Percentiles rank a stretch among this genome's conserved stretches.
Evolutionary conservation across 2,888 invertebrate species (phyloP).

Genomic region (Acleris holmiana): DNA sequence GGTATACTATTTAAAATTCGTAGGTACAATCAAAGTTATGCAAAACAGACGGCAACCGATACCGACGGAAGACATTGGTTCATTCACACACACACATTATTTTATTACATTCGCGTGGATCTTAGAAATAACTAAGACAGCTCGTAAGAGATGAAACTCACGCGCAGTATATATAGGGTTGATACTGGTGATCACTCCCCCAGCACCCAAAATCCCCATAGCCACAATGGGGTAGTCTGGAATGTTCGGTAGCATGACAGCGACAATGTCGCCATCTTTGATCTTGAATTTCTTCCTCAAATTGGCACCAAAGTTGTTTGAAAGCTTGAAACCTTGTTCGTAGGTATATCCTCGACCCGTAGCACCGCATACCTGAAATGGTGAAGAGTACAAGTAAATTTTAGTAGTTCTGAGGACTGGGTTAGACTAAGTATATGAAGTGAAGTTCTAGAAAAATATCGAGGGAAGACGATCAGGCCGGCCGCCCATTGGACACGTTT

Average conservation of each 20-base stretch:
- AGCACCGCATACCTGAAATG: conserved; percentile 87
- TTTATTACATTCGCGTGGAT: too few relatives aligned
- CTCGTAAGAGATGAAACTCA: conserved; percentile 54
- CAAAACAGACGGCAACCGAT: too few relatives aligned
- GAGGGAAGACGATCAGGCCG: too few relatives aligned
- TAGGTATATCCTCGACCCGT: conserved; percentile 90
- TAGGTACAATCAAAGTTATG: too few relatives aligned
- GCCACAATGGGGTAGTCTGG: conserved; percentile 89
- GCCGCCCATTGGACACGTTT: too few relatives aligned
- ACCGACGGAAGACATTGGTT: too few relatives aligned
- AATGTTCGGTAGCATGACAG: conserved; percentile 89
- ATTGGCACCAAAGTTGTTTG: conserved; percentile 87
- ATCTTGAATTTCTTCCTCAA: conserved; percentile 87
- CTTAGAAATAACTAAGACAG: background rate
- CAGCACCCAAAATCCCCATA: conserved; percentile 88
- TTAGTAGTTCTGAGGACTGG: background rate
- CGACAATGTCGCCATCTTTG: conserved; percentile 87
- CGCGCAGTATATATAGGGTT: conserved; percentile 90
- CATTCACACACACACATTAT: too few relatives aligned
- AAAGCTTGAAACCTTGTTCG: conserved; percentile 85
- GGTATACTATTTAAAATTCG: too few relatives aligned
- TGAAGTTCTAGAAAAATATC: too few relatives aligned
- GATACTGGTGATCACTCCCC: conserved; percentile 87
- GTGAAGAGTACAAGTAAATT: background rate
- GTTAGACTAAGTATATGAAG: too few relatives aligned